Conservation (phyloP, 2,113 vertebrate genomes). For the Anseranas semipalmata region DNA sequence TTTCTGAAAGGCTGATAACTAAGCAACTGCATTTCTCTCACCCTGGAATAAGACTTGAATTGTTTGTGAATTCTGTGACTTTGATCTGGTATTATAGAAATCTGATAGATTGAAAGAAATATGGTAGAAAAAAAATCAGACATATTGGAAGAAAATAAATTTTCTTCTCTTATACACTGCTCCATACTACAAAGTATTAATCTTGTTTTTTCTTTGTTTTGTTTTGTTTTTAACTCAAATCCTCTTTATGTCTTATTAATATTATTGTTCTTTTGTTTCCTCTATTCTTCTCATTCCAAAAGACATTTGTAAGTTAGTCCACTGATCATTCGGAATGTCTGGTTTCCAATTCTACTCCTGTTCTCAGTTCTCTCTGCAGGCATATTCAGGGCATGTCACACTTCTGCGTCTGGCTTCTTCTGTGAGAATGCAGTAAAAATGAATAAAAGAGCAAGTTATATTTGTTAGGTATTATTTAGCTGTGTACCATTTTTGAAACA, state of each 20-base stretch:
- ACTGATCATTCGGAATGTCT: neutral
- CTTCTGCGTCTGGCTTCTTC: neutral
- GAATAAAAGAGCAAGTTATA: neutral
- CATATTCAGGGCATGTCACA: neutral
- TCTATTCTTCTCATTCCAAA: neutral
- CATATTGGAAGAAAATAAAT: neutral
- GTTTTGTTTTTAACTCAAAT: neutral
- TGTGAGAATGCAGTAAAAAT: neutral
- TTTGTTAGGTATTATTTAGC: neutral
- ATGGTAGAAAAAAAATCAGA: neutral
- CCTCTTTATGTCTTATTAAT: neutral
- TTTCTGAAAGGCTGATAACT: neutral
- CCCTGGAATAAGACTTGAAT: neutral
- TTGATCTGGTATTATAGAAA: neutral
- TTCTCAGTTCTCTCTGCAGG: neutral
- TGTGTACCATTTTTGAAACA: neutral
- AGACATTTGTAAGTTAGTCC: neutral
- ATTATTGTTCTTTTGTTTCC: neutral
- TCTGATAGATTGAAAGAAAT: neutral
- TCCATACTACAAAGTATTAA: neutral
- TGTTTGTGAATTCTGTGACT: neutral
- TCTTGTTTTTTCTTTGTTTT: neutral
- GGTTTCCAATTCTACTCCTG: neutral
- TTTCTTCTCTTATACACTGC: neutral
- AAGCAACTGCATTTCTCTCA: neutral